Evolutionary conservation across 2,113 vertebrate genomes (phyloP), one percentile per base, ranked within the genome.

Genomic region (Glaucidium brasilianum): DNA sequence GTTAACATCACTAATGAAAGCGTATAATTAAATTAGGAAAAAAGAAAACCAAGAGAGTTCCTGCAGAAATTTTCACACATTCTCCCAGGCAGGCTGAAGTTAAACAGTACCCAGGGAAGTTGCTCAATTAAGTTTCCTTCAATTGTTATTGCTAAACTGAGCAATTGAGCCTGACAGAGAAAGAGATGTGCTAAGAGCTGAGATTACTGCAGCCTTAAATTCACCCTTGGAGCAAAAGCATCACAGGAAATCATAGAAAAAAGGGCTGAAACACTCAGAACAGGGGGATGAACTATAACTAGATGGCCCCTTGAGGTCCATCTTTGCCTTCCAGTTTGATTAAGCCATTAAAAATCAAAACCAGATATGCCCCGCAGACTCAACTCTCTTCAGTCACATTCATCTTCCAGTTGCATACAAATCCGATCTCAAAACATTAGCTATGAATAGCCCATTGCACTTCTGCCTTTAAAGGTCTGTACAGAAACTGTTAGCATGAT

Each of bases 31-130:
- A 81, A 74, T 60, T 2, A 41, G 73, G 64, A 25, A n/a, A n/a
- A 55, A 47, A 41, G 29, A 63, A 88, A 77, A 15, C 4, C 26
- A 6, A 13, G 26, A 19, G 60, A n/a, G 64, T 8, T 75, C 71
- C 68, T 6, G 52, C 81, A 73, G 72, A 47, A 74, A 50, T 64
- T 20, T n/a, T 77, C 88, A 30, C 82, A 29, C 62, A 0, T 76
- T 67, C 41, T 77, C 56, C 73, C 52, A 34, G 62, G 43, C 84
- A 83, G 67, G 43, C 34, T 75, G 79, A 72, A 64, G 74, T 53
- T 72, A 60, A 90, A 34, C 75, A 84, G 75, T 19, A 56, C 68
- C 69, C 83, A 64, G 90, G 90, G 89, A 95, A 81, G 85, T 22
- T 17, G 43, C 84, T 85, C 80, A 63, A 56, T 93, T 75, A 86